These are phyloP conservation scores for Xylota sylvarum DNA, from an alignment of 2,888 invertebrate species.

Conservation along the genomic window DNA sequence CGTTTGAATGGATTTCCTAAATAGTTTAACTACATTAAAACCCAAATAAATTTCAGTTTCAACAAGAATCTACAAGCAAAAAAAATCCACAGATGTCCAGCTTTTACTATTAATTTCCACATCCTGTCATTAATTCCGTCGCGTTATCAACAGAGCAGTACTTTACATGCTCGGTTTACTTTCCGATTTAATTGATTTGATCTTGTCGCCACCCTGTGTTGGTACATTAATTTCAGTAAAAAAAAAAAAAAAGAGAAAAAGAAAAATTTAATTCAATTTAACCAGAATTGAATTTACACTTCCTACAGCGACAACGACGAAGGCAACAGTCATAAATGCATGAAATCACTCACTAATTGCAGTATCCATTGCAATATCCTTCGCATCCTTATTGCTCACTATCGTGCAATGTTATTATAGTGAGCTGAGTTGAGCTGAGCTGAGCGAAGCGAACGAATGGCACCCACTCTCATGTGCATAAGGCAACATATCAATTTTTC, in stretches of 20 bases:
- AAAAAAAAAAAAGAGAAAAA: conserved; percentile 14
- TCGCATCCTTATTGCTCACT: conserved; percentile 32
- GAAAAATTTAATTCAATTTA: conserved; percentile 53
- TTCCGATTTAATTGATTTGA: conserved; percentile 10
- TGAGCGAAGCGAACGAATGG: background rate
- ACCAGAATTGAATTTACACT: conserved; percentile 63
- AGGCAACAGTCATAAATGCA: conserved; percentile 59
- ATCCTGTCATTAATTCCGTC: background rate
- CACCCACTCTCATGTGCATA: conserved; percentile 40
- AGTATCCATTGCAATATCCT: conserved; percentile 64
- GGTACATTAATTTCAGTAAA: conserved; percentile 5
- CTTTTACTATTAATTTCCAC: background rate
- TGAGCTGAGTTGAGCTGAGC: background rate
- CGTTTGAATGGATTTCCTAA: too few relatives aligned
- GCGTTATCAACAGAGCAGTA: background rate
- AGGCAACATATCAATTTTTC: conserved; percentile 73
- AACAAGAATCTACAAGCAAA: too few relatives aligned
- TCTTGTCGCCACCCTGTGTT: conserved; percentile 12
- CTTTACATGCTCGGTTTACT: background rate
- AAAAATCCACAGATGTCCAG: background rate
- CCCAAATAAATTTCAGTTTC: too few relatives aligned
- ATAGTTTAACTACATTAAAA: too few relatives aligned
- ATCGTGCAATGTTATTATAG: conserved; percentile 15
- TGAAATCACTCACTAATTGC: conserved; percentile 70
- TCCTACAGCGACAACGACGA: background rate